Percentiles rank a stretch among this genome's conserved stretches.
Evolutionary conservation across 1,140 invertebrate species (phyloP).

Genomic region (Brachystomella parvula): DNA sequence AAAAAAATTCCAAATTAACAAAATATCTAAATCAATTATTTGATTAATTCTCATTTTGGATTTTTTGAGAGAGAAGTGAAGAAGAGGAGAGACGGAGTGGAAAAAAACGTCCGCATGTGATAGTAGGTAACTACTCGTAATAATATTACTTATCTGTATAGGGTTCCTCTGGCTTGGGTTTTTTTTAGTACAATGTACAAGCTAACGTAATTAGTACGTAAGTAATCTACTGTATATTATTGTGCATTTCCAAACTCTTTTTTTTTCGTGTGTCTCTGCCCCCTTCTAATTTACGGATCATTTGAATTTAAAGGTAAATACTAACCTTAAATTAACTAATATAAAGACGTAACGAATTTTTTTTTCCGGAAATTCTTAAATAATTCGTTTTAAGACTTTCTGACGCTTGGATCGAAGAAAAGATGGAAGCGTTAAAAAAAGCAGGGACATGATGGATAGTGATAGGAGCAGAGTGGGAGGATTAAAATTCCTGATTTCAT

Average conservation of each 20-base stretch:
- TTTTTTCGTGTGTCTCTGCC: too few species aligned
- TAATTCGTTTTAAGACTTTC: neutral
- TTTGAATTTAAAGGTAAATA: neutral
- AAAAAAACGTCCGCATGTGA: slow-evolving; percentile 16
- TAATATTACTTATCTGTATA: neutral
- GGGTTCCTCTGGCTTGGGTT: neutral
- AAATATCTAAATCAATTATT: neutral
- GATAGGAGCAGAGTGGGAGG: too few species aligned
- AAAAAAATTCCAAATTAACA: neutral
- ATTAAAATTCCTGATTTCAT: neutral
- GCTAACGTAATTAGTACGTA: too few species aligned
- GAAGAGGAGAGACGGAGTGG: slow-evolving; percentile 8
- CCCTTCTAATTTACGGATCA: too few species aligned
- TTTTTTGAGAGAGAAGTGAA: neutral
- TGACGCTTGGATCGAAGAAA: too few species aligned
- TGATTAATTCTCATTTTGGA: neutral
- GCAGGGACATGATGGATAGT: too few species aligned
- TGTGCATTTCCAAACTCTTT: too few species aligned
- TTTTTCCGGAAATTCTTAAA: neutral
- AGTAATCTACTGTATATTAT: too few species aligned
- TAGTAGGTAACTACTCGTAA: slow-evolving; percentile 18
- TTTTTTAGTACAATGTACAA: neutral
- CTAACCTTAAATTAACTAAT: neutral
- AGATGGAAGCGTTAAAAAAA: too few species aligned
- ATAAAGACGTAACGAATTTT: neutral